Conservation (phyloP, 1,140 invertebrate species). For the Drosophila chauvacae region DNA sequence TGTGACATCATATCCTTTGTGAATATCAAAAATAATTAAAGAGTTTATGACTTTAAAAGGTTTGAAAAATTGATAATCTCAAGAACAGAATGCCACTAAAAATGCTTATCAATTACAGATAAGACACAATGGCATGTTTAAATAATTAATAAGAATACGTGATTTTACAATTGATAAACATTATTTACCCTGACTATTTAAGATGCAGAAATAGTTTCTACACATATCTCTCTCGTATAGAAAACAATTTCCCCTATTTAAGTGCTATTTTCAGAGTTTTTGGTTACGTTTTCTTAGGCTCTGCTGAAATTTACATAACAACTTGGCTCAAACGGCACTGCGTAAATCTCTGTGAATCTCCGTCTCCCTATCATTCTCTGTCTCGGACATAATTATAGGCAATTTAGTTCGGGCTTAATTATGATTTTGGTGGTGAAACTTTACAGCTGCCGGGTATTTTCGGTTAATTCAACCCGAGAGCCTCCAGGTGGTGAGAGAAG, state of each 20-base stretch:
- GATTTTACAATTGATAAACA: background rate
- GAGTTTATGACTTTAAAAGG: background rate
- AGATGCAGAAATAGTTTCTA: background rate
- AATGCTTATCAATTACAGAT: conserved; percentile 5
- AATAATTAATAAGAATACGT: background rate
- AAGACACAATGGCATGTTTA: background rate
- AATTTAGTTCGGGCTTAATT: conserved; percentile 55
- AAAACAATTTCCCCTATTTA: too few relatives aligned
- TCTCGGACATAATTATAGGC: conserved; percentile 61
- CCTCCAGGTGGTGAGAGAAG: conserved; percentile 35
- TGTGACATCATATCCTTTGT: conserved; percentile 4
- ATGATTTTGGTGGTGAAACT: conserved; percentile 64
- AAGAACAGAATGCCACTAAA: conserved; percentile 1
- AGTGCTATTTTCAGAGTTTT: background rate
- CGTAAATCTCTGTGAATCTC: conserved; percentile 33
- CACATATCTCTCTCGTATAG: too few relatives aligned
- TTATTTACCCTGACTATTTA: background rate
- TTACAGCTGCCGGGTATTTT: conserved; percentile 38
- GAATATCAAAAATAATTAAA: conserved; percentile 6
- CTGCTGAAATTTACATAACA: conserved; percentile 41
- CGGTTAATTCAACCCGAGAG: conserved; percentile 14
- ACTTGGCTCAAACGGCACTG: conserved; percentile 27
- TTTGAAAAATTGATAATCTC: conserved; percentile 3
- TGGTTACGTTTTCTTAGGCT: background rate
- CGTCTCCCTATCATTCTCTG: conserved; percentile 15